phyloP scores from a whole-genome alignment of 2,113 vertebrate species.

The Ochotona curzoniae region DNA sequence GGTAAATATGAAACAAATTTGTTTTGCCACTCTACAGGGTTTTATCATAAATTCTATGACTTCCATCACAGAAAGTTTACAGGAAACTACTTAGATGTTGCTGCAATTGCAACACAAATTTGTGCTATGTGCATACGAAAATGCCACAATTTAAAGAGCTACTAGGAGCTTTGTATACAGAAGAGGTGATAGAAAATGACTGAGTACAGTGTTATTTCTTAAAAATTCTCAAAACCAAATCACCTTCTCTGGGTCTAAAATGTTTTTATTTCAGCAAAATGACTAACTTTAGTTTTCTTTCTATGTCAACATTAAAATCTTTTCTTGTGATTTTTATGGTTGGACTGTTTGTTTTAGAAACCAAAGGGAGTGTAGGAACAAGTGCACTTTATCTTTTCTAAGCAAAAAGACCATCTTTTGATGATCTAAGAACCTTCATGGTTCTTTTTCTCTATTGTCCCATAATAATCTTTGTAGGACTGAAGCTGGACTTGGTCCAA shows the following conservation, averaged over 20 bases:
- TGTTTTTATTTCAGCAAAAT: constrained; percentile 63
- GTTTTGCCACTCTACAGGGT: constrained; percentile 81
- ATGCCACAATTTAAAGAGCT: constrained; percentile 62
- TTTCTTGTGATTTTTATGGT: background rate
- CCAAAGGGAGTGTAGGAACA: background rate
- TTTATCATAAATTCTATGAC: constrained; percentile 86
- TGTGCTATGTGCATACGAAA: constrained; percentile 62
- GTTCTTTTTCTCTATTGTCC: constrained; percentile 60
- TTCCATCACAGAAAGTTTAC: constrained; percentile 81
- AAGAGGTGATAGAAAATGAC: constrained; percentile 50
- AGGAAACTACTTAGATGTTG: constrained; percentile 78
- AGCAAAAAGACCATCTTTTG: constrained; percentile 47
- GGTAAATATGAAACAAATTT: constrained; percentile 87
- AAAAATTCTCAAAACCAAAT: constrained; percentile 61
- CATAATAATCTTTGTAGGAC: background rate
- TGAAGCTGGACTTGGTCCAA: constrained; percentile 61
- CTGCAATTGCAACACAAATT: constrained; percentile 62
- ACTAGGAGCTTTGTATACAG: constrained; percentile 50
- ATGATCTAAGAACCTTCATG: constrained; percentile 53
- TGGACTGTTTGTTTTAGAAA: constrained; percentile 41
- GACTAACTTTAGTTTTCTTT: constrained; percentile 65
- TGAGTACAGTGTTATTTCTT: constrained; percentile 58
- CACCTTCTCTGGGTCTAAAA: constrained; percentile 63
- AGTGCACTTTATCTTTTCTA: background rate
- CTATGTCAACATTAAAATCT: constrained; percentile 48